phyloP scores from a whole-genome alignment of 37 sponge, comb jelly and placozoan genomes.

The Hexactinellida sp. region DNA sequence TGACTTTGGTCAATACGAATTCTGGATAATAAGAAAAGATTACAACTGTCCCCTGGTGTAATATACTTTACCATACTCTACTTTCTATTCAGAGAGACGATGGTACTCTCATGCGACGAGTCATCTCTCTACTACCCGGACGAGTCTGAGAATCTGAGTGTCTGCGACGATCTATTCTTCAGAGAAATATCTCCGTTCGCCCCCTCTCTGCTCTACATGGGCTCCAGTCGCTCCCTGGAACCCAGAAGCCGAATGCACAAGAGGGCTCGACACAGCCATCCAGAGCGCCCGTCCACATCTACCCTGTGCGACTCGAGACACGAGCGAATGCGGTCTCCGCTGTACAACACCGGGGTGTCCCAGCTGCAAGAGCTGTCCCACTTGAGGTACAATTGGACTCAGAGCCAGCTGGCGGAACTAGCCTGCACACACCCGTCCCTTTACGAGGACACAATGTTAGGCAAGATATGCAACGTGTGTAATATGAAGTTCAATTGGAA shows the following conservation, averaged over 20 bases:
- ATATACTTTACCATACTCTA: too few species aligned
- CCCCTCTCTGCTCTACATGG: neutral
- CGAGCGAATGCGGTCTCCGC: neutral
- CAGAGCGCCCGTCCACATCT: neutral
- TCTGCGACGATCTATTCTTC: neutral
- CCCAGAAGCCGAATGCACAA: neutral
- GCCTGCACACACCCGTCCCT: neutral
- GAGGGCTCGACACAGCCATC: neutral
- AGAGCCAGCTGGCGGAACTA: neutral
- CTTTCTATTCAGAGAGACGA: neutral
- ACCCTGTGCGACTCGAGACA: neutral
- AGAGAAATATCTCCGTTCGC: neutral
- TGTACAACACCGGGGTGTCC: neutral
- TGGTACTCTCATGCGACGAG: neutral
- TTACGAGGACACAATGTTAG: neutral
- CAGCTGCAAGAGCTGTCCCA: neutral
- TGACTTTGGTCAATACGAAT: too few species aligned
- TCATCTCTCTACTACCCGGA: neutral
- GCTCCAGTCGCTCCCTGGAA: neutral
- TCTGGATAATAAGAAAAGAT: too few species aligned
- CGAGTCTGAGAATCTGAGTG: neutral
- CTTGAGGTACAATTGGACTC: neutral
- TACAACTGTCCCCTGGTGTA: too few species aligned
- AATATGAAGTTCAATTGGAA: neutral
- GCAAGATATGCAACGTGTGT: neutral